Percentiles rank a stretch among this genome's conserved stretches.
Conservation (phyloP, 2,113 vertebrate species). For the Nothobranchius furzeri region DNA sequence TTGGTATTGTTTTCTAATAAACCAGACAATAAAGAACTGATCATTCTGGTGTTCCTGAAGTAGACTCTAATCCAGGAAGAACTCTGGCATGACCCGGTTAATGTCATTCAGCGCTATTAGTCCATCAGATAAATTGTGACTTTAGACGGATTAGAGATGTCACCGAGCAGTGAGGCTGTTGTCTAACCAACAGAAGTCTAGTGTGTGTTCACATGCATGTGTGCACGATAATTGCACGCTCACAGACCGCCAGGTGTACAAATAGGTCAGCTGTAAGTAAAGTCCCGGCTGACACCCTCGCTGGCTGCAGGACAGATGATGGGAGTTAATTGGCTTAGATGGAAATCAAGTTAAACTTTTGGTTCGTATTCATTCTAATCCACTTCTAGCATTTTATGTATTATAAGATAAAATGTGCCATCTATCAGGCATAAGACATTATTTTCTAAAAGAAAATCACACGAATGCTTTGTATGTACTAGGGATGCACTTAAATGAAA, state of each 20-base stretch:
- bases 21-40: neutral
- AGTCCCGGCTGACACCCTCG: slow-evolving; percentile 9
- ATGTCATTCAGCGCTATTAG: slow-evolving; percentile 5
- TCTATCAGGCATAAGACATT: neutral
- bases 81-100: neutral
- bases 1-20: neutral
- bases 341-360: slow-evolving; percentile 15
- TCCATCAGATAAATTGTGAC: slow-evolving; percentile 5
- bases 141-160: slow-evolving; percentile 39
- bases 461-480: neutral
- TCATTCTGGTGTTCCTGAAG: neutral
- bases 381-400: neutral
- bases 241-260: slow-evolving; percentile 51
- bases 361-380: slow-evolving; percentile 5
- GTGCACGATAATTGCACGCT: slow-evolving; percentile 27
- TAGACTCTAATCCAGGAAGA: slow-evolving; percentile 11
- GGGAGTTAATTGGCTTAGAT: slow-evolving; percentile 10
- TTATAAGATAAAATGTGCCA: neutral
- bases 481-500: too few relatives aligned
- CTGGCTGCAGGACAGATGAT: slow-evolving; percentile 3
- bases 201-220: slow-evolving; percentile 18
- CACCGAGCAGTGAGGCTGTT: slow-evolving; percentile 3
- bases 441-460: neutral
- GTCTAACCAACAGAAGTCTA: slow-evolving; percentile 16
- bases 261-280: slow-evolving; percentile 70